Conservation (phyloP, 2,113 vertebrate species). For the Azemiops feae region DNA sequence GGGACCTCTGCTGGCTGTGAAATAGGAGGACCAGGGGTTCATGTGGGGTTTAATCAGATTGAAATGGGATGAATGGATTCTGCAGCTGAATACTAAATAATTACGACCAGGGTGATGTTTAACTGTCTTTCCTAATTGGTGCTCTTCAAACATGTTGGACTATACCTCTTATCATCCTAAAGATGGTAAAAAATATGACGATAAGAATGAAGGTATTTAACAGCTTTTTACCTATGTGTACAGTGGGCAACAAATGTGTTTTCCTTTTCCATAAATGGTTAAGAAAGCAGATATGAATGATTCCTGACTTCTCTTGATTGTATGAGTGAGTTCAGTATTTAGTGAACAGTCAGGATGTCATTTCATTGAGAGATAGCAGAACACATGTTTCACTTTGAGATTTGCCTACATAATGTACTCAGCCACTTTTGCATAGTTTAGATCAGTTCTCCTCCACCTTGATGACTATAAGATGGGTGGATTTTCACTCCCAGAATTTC, state of each 20-base stretch:
- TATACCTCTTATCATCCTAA: background rate
- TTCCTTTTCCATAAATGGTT: no score
- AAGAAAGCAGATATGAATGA: background rate
- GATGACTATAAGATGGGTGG: background rate
- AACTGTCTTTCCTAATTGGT: background rate
- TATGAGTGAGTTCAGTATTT: background rate
- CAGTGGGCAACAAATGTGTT: background rate
- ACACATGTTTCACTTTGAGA: background rate
- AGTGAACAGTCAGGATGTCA: background rate
- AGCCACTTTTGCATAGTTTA: background rate
- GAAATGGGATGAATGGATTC: background rate
- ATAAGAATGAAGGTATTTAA: background rate
- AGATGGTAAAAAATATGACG: background rate
- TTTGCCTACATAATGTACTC: background rate
- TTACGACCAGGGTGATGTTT: background rate
- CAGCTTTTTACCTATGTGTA: background rate
- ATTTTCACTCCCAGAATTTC: background rate
- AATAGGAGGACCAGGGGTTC: background rate
- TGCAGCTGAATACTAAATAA: background rate
- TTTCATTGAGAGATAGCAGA: background rate
- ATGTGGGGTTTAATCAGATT: background rate
- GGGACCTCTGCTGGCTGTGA: background rate
- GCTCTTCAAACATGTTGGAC: background rate
- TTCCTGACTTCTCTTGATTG: background rate
- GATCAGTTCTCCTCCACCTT: background rate